phyloP scores from a whole-genome alignment of 92 coral and sea anemone species.

The Paramuricea clavata region DNA sequence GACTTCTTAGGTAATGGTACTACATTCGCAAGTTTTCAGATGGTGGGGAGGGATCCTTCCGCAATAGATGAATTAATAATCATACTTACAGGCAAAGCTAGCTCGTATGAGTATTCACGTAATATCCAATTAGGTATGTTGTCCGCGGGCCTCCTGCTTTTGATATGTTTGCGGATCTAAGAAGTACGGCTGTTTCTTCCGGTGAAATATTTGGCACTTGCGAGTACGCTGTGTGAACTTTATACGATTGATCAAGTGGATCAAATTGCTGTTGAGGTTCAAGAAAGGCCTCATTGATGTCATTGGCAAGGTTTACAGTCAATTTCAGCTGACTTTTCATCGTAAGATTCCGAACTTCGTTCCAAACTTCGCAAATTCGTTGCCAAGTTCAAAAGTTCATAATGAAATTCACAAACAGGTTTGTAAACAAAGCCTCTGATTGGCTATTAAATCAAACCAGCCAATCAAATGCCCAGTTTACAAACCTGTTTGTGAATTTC shows the following conservation, averaged over 20 bases:
- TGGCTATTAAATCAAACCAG: too few species aligned
- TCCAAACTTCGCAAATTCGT: too few species aligned
- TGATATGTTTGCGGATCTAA: slow-evolving; percentile 4
- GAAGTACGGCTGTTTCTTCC: slow-evolving; percentile 21
- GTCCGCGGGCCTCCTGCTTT: slow-evolving; percentile 46
- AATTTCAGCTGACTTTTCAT: too few species aligned
- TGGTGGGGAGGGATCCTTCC: slow-evolving; percentile 44
- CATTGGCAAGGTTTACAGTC: slow-evolving; percentile 44
- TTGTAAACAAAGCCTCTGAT: too few species aligned
- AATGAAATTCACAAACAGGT: too few species aligned
- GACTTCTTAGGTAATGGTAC: slow-evolving; percentile 48
- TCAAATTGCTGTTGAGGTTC: slow-evolving; percentile 51
- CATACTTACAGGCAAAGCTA: slow-evolving; percentile 40
- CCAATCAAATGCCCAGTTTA: too few species aligned
- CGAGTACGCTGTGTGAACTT: slow-evolving; percentile 2
- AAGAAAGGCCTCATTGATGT: slow-evolving; percentile 45
- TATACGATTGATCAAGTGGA: slow-evolving; percentile 16
- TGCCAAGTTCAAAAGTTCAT: too few species aligned
- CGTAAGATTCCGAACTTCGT: too few species aligned
- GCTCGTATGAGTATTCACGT: slow-evolving; percentile 28
- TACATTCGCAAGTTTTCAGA: slow-evolving; percentile 54
- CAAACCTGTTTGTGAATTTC: too few species aligned
- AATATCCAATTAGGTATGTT: slow-evolving; percentile 55
- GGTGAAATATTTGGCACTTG: slow-evolving; percentile 42
- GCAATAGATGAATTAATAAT: slow-evolving; percentile 44